A percentile compares a stretch with the other conserved stretches of the same genome.
Evolutionary conservation across 2,797 vertebrate genomes (phyloP).

Genomic region (Mormyrops attenuatus): DNA sequence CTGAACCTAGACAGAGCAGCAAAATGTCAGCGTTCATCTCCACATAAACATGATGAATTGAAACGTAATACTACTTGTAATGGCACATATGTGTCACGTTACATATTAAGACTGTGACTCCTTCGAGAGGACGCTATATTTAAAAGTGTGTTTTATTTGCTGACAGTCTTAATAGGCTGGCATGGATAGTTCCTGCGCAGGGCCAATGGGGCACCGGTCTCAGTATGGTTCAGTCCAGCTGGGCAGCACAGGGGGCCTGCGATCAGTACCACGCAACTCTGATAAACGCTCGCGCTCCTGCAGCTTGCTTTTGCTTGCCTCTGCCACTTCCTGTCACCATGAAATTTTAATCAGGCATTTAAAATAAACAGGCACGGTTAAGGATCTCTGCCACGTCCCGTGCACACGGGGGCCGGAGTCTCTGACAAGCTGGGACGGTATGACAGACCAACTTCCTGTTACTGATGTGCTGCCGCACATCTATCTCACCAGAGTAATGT

Average conservation of each 20-base stretch:
- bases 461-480: background rate
- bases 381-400: slow-evolving; percentile 68
- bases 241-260: background rate
- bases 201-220: background rate
- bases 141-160: background rate
- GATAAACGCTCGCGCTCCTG: slow-evolving; percentile 54
- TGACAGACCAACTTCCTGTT: background rate
- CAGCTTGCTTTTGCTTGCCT: slow-evolving; percentile 62
- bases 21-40: background rate
- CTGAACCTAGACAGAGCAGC: background rate
- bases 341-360: slow-evolving; percentile 79
- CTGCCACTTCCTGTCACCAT: slow-evolving; percentile 76
- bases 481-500: background rate
- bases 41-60: background rate
- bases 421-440: background rate
- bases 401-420: slow-evolving; percentile 44
- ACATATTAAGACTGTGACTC: background rate
- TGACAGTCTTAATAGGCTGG: background rate
- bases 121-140: background rate
- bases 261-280: background rate
- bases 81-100: background rate
- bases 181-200: background rate
- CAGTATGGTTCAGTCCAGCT: background rate
- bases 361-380: slow-evolving; percentile 76
- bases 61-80: background rate